phyloP scores from a whole-genome alignment of 2,797 vertebrate genomes.

The Anisognathus igniventris region DNA sequence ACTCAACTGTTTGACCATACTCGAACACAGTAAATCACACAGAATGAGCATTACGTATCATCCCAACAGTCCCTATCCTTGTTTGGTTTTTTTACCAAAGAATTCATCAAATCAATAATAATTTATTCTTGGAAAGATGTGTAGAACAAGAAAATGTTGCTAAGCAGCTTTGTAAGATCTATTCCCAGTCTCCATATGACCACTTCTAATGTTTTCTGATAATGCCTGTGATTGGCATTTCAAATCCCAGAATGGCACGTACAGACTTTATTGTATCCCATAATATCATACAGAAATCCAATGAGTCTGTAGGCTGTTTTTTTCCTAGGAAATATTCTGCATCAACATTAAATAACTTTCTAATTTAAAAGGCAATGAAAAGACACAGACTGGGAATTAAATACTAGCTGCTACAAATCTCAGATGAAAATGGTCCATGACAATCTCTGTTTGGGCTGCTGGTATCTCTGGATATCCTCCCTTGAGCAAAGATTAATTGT shows the following conservation, averaged over 20 bases:
- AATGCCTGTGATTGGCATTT: background rate
- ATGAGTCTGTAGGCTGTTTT: background rate
- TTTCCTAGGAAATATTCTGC: background rate
- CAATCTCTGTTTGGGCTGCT: background rate
- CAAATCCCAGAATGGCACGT: background rate
- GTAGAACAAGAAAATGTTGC: background rate
- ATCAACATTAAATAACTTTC: background rate
- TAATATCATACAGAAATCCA: background rate
- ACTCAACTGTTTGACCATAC: background rate
- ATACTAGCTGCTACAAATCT: background rate
- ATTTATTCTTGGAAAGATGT: background rate
- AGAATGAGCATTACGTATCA: background rate
- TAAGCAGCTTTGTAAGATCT: background rate
- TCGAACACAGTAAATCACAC: background rate
- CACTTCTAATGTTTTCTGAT: background rate
- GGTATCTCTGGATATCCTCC: background rate
- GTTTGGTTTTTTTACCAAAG: background rate
- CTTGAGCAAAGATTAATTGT: background rate
- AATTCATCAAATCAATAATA: background rate
- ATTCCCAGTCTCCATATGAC: background rate
- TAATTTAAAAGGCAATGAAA: constrained; percentile 42
- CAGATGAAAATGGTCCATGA: background rate
- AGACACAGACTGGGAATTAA: background rate
- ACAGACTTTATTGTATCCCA: background rate
- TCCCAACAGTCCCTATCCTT: background rate